Percentiles rank a stretch among this genome's conserved stretches.
These are phyloP conservation scores for Balaenoptera acutorostrata DNA, from an alignment of 2,113 vertebrate genomes.

Conservation along the genomic window DNA sequence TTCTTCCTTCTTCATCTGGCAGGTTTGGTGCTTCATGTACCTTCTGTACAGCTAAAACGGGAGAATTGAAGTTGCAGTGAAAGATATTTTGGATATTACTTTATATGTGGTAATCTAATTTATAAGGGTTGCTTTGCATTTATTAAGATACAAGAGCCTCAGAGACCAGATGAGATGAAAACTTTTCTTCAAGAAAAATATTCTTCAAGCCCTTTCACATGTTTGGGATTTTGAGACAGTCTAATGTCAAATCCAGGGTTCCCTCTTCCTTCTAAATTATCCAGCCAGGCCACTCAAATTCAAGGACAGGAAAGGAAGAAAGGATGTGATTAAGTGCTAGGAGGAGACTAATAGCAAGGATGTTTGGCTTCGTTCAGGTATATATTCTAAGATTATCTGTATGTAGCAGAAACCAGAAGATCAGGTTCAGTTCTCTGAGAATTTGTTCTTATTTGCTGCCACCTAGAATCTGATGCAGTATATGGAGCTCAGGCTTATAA, in stretches of 20 bases:
- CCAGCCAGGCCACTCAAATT: not conserved
- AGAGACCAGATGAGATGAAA: not conserved
- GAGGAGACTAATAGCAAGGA: not conserved
- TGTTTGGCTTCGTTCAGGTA: not conserved
- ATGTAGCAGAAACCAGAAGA: conserved; percentile 26
- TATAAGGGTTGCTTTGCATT: conserved; percentile 10
- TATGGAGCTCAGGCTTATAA: not conserved
- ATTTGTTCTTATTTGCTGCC: not conserved
- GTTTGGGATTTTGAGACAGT: conserved; percentile 36
- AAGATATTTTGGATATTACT: not conserved
- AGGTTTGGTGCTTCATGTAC: not conserved
- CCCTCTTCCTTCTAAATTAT: conserved; percentile 32
- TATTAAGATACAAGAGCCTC: not conserved
- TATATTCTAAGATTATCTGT: not conserved
- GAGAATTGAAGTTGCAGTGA: not conserved
- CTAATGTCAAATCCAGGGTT: not conserved
- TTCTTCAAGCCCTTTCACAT: conserved; percentile 2
- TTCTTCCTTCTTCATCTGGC: conserved; percentile 23
- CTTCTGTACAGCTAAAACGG: not conserved
- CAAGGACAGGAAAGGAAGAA: not conserved
- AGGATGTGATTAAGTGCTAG: not conserved
- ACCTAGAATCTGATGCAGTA: not conserved
- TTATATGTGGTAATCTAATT: conserved; percentile 1
- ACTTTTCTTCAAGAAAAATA: not conserved
- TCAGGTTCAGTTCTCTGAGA: conserved; percentile 15